Percentiles rank a stretch among this genome's conserved stretches.
Conservation (phyloP, 1,140 invertebrate genomes). For the Acromyrmex heyeri region DNA sequence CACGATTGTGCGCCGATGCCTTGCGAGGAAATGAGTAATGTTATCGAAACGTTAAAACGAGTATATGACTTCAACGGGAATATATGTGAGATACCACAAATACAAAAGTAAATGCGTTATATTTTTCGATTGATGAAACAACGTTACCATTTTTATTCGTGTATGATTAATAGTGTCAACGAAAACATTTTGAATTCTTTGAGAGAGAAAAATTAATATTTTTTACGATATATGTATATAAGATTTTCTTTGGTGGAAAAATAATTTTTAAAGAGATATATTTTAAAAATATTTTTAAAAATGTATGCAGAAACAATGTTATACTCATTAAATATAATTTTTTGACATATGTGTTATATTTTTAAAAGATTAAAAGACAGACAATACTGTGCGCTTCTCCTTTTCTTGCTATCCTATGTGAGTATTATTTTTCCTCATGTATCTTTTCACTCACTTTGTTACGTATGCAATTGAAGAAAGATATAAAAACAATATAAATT, state of each 20-base stretch:
- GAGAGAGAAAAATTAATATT: neutral
- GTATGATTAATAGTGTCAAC: neutral
- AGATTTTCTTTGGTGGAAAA: neutral
- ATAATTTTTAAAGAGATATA: neutral
- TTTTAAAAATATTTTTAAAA: neutral
- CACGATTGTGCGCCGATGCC: constrained; percentile 72
- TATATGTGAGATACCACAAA: constrained; percentile 69
- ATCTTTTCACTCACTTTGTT: neutral
- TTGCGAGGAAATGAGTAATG: constrained; percentile 73
- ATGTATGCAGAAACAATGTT: neutral
- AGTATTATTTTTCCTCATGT: neutral
- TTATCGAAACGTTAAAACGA: constrained; percentile 78
- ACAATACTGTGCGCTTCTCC: neutral
- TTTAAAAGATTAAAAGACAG: constrained; percentile 9
- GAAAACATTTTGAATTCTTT: neutral
- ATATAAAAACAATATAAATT: constrained; percentile 7
- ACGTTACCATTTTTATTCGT: neutral
- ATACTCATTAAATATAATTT: neutral
- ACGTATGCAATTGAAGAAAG: neutral
- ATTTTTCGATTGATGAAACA: constrained; percentile 1
- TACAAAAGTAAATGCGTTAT: constrained; percentile 34
- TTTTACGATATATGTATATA: neutral
- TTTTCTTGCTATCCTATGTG: neutral
- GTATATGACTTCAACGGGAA: constrained; percentile 76
- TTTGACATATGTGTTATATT: constrained; percentile 15